These are phyloP conservation scores for Drosophila fuyamai DNA, from an alignment of 1,140 invertebrate genomes.

Conservation along the genomic window DNA sequence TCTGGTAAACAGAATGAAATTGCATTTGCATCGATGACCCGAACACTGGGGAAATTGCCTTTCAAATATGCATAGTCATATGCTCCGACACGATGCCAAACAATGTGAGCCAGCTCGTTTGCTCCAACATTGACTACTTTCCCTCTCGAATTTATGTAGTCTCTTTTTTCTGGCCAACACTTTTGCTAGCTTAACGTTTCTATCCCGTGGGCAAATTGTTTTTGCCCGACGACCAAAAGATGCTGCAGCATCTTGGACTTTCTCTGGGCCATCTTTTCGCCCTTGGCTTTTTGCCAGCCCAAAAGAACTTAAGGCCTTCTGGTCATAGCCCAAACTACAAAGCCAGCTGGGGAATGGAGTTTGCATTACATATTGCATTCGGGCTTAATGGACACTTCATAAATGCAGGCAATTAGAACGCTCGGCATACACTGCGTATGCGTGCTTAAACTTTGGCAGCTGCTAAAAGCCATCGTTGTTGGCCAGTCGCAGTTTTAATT, in stretches of 20 bases:
- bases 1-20: slow-evolving; percentile 73
- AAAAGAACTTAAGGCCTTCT: slow-evolving; percentile 5
- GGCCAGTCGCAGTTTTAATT: slow-evolving; percentile 53
- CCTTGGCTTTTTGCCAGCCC: slow-evolving; percentile 33
- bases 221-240: slow-evolving; percentile 16
- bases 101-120: slow-evolving; percentile 50
- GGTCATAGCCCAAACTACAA: not conserved
- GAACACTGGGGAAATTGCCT: slow-evolving; percentile 65
- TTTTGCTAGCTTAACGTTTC: slow-evolving; percentile 58
- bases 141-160: slow-evolving; percentile 56
- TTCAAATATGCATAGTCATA: slow-evolving; percentile 81
- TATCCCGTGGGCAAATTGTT: slow-evolving; percentile 57
- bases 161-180: slow-evolving; percentile 19
- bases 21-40: slow-evolving; percentile 70
- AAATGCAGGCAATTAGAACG: slow-evolving; percentile 72
- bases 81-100: slow-evolving; percentile 61
- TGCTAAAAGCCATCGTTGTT: slow-evolving; percentile 50
- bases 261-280: slow-evolving; percentile 24
- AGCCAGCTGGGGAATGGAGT: slow-evolving; percentile 13
- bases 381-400: slow-evolving; percentile 63
- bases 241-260: slow-evolving; percentile 34
- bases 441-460: slow-evolving; percentile 22
- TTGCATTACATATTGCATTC: slow-evolving; percentile 41
- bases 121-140: not conserved
- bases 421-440: slow-evolving; percentile 45